A percentile compares a stretch with the other conserved stretches of the same genome.
These are phyloP conservation scores for Aurelia aurita DNA, from an alignment of 30 jellyfish, hydroid and myxozoan species.

Conservation along the genomic window DNA sequence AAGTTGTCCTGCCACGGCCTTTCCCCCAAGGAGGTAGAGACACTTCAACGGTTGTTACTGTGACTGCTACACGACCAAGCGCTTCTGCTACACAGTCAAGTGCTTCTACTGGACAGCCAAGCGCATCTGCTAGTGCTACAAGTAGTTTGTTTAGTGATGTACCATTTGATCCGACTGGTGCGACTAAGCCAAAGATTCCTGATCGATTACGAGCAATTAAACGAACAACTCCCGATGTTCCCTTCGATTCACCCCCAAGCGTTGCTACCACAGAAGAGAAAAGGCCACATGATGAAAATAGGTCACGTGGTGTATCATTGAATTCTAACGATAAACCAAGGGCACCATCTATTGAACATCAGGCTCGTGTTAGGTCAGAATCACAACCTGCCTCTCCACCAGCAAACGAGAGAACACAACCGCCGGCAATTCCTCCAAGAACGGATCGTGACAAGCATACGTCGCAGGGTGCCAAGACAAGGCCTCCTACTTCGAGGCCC, in stretches of 20 bases:
- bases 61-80: background rate
- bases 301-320: background rate
- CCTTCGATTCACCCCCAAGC: background rate
- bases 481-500: background rate
- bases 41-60: background rate
- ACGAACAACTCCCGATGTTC: constrained; percentile 13
- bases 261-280: background rate
- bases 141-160: background rate
- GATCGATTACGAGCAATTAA: constrained; percentile 45
- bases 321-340: background rate
- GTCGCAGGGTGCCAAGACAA: background rate
- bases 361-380: constrained; percentile 21
- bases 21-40: background rate
- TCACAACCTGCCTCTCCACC: constrained; percentile 45
- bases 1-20: background rate
- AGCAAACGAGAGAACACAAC: background rate
- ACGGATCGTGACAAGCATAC: constrained; percentile 20
- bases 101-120: background rate
- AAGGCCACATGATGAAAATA: constrained; percentile 8
- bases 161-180: constrained; percentile 49
- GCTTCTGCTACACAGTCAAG: background rate
- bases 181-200: constrained; percentile 27
- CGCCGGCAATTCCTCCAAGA: constrained; percentile 67
- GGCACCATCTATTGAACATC: constrained; percentile 24
- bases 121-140: background rate